A percentile compares a stretch with the other conserved stretches of the same genome.
These are phyloP conservation scores for Microcebus murinus DNA, from an alignment of 2,113 vertebrate genomes.

Conservation along the genomic window DNA sequence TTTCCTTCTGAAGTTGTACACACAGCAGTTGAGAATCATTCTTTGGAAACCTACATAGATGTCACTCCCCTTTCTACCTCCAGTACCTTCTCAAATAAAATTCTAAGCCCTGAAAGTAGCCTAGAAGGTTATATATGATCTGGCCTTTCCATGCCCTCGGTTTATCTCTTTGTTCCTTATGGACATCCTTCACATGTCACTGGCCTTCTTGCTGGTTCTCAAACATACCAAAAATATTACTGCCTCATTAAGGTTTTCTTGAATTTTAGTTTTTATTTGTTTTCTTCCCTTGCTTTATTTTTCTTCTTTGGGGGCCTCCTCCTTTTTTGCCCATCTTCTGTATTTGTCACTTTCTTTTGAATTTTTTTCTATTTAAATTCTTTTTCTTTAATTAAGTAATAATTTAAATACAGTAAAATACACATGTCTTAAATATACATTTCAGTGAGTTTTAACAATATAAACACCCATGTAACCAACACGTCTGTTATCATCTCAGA, in stretches of 20 bases:
- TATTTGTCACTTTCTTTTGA: neutral
- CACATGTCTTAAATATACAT: neutral
- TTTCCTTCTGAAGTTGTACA: conserved; percentile 29
- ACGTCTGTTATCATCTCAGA: neutral
- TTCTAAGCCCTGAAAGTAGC: neutral
- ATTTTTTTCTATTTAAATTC: neutral
- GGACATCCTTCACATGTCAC: neutral
- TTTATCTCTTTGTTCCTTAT: neutral
- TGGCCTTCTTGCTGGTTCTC: neutral
- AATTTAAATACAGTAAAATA: neutral
- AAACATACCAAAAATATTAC: neutral
- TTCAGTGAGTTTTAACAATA: neutral
- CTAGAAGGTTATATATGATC: neutral
- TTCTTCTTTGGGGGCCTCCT: neutral
- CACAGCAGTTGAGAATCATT: neutral
- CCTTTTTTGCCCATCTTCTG: neutral
- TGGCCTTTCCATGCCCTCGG: neutral
- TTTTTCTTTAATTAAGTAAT: neutral
- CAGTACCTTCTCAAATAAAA: neutral
- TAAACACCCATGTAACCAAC: neutral
- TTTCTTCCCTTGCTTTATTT: neutral
- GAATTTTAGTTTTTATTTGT: conserved; percentile 5
- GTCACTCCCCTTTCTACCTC: neutral
- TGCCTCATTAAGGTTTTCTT: neutral
- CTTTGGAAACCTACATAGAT: neutral